Percentiles rank a stretch among this genome's conserved stretches.
Conservation (phyloP, 2,797 vertebrate species). For the Poeciliopsis turneri region DNA sequence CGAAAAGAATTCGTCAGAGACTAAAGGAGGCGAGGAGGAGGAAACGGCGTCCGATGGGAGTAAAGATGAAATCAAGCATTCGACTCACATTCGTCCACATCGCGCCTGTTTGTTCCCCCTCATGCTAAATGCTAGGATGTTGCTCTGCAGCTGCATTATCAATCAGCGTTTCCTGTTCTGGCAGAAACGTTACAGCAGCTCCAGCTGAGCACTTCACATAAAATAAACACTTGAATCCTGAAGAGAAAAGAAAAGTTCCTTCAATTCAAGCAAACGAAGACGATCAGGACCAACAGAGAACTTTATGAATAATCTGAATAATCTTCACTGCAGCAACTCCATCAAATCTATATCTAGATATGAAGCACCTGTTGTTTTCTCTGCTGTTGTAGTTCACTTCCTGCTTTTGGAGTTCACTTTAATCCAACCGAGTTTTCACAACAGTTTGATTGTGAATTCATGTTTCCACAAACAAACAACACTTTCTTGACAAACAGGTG, state of each 20-base stretch:
- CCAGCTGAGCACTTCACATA: constrained; percentile 38
- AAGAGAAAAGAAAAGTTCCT: constrained; percentile 45
- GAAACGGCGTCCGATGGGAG: neutral
- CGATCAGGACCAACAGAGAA: neutral
- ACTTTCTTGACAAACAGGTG: no score
- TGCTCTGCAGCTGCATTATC: constrained; percentile 37
- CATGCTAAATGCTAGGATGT: constrained; percentile 1
- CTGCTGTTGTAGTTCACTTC: no score
- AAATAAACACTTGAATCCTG: constrained; percentile 18
- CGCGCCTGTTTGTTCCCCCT: constrained; percentile 13
- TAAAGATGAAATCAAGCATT: constrained; percentile 28
- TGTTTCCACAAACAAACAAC: no score
- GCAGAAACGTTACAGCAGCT: constrained; percentile 27
- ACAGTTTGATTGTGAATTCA: no score
- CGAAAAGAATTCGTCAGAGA: constrained; percentile 24
- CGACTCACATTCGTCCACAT: constrained; percentile 14
- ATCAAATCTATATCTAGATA: no score
- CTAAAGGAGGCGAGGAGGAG: neutral
- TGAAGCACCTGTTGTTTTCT: no score
- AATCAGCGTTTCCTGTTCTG: constrained; percentile 14
- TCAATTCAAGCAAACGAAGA: constrained; percentile 21
- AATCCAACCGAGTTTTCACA: no score
- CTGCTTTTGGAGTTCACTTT: no score
- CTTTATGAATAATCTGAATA: neutral
- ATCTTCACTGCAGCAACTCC: neutral